phyloP scores from a whole-genome alignment of 2,797 vertebrate species.

The Callimico goeldii region DNA sequence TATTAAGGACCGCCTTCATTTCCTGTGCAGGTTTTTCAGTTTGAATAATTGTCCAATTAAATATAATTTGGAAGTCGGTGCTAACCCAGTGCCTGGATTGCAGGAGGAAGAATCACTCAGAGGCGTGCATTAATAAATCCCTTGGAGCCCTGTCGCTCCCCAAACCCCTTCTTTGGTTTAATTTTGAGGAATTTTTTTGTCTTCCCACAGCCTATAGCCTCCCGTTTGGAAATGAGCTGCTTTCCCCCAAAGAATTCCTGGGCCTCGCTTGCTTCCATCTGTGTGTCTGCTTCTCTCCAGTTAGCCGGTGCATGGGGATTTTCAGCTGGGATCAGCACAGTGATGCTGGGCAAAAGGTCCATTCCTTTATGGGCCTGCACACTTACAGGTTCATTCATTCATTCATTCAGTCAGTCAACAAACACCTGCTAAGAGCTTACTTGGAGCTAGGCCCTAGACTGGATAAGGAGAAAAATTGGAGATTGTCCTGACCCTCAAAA shows the following conservation, averaged over 20 bases:
- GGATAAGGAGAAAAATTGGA: background rate
- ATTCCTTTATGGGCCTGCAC: background rate
- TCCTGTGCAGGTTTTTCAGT: slow-evolving; percentile 97
- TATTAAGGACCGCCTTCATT: slow-evolving; percentile 98
- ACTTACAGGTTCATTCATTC: background rate
- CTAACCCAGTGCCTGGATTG: slow-evolving; percentile 94
- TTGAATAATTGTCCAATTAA: slow-evolving; percentile 99
- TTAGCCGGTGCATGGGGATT: background rate
- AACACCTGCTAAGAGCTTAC: background rate
- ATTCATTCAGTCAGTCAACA: background rate
- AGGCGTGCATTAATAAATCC: slow-evolving; percentile 99
- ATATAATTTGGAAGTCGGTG: slow-evolving; percentile 98
- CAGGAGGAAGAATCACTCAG: slow-evolving; percentile 92
- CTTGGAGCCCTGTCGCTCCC: slow-evolving; percentile 94
- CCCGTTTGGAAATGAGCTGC: slow-evolving; percentile 81
- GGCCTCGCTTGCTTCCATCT: slow-evolving; percentile 68
- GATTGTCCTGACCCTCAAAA: background rate
- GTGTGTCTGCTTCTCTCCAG: slow-evolving; percentile 64
- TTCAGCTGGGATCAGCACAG: background rate
- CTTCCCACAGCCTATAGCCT: slow-evolving; percentile 76
- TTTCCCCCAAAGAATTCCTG: slow-evolving; percentile 84
- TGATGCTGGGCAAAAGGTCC: background rate
- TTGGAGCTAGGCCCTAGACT: background rate
- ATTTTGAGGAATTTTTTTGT: slow-evolving; percentile 91
- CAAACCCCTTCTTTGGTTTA: slow-evolving; percentile 92